These are phyloP conservation scores for Cynopterus sphinx DNA, from an alignment of 2,797 vertebrate genomes.

Conservation along the genomic window DNA sequence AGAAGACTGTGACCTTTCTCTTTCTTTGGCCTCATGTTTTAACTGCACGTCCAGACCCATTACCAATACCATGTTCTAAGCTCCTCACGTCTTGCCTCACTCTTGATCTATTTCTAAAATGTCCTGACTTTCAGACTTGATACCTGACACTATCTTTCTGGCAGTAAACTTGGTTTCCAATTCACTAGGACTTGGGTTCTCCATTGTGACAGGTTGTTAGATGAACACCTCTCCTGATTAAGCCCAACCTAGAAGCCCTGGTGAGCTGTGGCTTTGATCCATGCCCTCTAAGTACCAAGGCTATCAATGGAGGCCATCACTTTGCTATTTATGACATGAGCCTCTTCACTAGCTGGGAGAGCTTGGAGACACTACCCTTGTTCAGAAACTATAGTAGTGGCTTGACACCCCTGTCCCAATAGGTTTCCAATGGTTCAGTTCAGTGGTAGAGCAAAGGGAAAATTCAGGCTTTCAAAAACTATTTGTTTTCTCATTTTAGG, in stretches of 20 bases:
- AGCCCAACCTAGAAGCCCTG: not conserved
- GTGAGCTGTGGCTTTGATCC: not conserved
- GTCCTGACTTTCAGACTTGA: not conserved
- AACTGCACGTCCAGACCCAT: not conserved
- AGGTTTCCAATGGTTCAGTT: not conserved
- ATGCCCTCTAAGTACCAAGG: not conserved
- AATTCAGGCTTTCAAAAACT: not conserved
- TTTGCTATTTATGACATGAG: not conserved
- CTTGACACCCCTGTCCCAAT: not conserved
- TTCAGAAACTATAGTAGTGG: not conserved
- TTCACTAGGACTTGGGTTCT: not conserved
- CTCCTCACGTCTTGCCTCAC: not conserved
- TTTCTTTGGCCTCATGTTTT: not conserved
- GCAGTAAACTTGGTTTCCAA: not conserved
- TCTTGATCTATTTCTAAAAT: not conserved
- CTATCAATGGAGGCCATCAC: not conserved
- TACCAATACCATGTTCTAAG: not conserved
- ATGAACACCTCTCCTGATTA: not conserved
- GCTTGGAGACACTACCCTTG: not conserved
- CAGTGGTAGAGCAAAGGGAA: not conserved
- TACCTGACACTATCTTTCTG: not conserved
- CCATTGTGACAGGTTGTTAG: not conserved
- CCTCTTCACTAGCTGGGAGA: not conserved
- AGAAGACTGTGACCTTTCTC: not conserved
- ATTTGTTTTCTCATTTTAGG: not conserved